phyloP scores from a whole-genome alignment of 2,113 vertebrate genomes.

The Poecilia latipinna region DNA sequence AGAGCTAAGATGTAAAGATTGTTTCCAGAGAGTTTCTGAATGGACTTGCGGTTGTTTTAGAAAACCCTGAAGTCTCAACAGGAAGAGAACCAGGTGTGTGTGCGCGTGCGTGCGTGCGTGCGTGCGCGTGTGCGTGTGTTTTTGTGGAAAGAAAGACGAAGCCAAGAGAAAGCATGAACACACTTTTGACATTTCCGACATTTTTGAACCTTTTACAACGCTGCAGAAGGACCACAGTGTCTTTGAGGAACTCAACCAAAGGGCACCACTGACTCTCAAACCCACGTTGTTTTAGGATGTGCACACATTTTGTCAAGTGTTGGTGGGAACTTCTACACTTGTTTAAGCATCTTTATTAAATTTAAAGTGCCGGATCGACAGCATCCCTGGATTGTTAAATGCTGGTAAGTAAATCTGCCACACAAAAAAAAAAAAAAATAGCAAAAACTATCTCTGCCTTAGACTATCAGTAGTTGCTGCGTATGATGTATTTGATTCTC shows the following conservation, averaged over 20 bases:
- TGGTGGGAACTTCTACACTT: conserved; percentile 3
- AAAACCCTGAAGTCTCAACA: background rate
- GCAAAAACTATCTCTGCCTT: conserved; percentile 41
- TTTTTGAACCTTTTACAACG: background rate
- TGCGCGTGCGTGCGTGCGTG: conserved; percentile 3
- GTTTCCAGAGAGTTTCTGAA: conserved; percentile 36
- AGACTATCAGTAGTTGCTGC: conserved; percentile 30
- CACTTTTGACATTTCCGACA: background rate
- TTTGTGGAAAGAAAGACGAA: background rate
- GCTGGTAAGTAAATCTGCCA: conserved; percentile 17
- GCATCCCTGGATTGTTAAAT: conserved; percentile 12
- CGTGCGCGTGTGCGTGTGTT: background rate
- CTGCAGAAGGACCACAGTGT: background rate
- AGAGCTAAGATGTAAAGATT: conserved; percentile 15
- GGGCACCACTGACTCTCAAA: background rate
- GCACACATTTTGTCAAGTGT: conserved; percentile 7
- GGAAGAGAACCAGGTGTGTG: background rate
- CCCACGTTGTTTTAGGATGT: background rate
- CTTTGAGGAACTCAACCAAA: conserved; percentile 14
- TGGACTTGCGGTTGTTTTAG: conserved; percentile 17
- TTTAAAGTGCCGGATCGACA: conserved; percentile 25
- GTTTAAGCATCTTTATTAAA: conserved; percentile 23
- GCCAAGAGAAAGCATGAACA: conserved; percentile 1
- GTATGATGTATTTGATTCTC: conserved; percentile 33
- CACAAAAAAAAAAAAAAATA: background rate